Percentiles rank a stretch among this genome's conserved stretches.
phyloP scores from a whole-genome alignment of 2,113 vertebrate genomes.

The Pogona vitticeps region DNA sequence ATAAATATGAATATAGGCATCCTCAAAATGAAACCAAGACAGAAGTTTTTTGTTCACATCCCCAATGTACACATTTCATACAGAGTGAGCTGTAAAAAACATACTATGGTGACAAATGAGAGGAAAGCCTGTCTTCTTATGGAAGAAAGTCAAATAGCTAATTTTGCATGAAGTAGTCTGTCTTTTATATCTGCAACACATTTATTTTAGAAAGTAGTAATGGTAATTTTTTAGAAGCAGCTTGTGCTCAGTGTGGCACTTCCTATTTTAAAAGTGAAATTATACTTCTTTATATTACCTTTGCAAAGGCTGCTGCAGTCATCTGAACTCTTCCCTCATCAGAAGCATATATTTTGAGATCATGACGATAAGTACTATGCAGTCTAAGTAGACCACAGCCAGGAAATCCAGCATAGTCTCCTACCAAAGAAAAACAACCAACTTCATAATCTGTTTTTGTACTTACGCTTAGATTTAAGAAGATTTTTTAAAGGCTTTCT shows the following conservation, averaged over 20 bases:
- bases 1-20: too few relatives aligned
- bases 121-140: background rate
- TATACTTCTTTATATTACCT: conserved; percentile 71
- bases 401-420: conserved; percentile 91
- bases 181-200: background rate
- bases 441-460: conserved; percentile 31
- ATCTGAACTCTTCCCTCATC: conserved; percentile 91
- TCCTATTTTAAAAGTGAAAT: background rate
- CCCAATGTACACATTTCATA: too few relatives aligned
- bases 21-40: too few relatives aligned
- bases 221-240: background rate
- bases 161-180: background rate
- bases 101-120: background rate
- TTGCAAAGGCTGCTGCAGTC: conserved; percentile 91
- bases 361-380: conserved; percentile 90
- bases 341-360: conserved; percentile 91
- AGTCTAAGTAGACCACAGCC: conserved; percentile 88
- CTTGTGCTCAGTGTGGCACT: background rate
- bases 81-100: background rate
- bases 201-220: background rate
- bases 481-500: background rate
- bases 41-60: too few relatives aligned
- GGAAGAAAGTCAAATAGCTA: background rate
- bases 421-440: conserved; percentile 74
- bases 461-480: background rate